Evolutionary conservation across 2,888 invertebrate genomes (phyloP).

Genomic region (Drosophila leonis): DNA sequence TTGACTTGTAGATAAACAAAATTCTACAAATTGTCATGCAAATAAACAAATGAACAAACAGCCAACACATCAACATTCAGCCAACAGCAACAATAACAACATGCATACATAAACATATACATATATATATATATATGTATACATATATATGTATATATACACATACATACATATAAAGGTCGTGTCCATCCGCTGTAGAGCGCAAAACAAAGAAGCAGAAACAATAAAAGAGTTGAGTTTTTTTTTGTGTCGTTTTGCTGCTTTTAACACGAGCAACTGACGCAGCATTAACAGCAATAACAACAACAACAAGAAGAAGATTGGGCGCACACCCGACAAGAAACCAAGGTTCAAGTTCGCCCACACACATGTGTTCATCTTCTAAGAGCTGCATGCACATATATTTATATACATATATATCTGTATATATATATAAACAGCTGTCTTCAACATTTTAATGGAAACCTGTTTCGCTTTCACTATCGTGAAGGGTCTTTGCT

Average conservation of each 20-base stretch:
- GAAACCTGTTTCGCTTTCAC: conserved; percentile 48
- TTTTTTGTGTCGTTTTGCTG: conserved; percentile 30
- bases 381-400: neutral
- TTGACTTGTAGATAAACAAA: conserved; percentile 64
- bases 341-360: conserved; percentile 64
- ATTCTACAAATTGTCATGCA: conserved; percentile 61
- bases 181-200: conserved; percentile 54
- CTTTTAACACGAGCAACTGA: conserved; percentile 44
- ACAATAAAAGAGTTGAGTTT: conserved; percentile 40
- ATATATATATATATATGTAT: neutral
- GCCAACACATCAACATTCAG: conserved; percentile 34
- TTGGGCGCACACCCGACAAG: conserved; percentile 46
- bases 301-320: conserved; percentile 11
- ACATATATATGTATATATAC: neutral
- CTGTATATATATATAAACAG: conserved; percentile 3
- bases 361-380: conserved; percentile 32
- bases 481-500: conserved; percentile 27
- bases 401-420: neutral
- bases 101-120: neutral
- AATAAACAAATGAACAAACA: conserved; percentile 60
- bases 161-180: conserved; percentile 51
- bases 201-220: conserved; percentile 48
- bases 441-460: conserved; percentile 21
- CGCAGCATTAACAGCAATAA: conserved; percentile 35
- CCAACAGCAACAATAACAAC: conserved; percentile 18